Conservation (phyloP, 2,113 vertebrate species). For the Cinclus cinclus region DNA sequence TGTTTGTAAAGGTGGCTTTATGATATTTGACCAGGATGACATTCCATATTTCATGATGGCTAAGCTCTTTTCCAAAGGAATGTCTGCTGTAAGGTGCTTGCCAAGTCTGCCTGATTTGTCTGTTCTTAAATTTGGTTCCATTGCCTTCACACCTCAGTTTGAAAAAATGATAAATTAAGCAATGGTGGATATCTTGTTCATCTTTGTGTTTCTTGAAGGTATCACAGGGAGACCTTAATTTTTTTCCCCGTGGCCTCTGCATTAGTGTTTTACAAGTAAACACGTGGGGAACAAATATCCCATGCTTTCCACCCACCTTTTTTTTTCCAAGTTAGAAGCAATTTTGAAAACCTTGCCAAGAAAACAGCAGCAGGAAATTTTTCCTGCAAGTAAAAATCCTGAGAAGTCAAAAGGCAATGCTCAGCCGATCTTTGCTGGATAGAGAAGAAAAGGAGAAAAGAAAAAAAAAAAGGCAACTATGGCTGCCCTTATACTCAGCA, state of each 20-base stretch:
- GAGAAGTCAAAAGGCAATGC: not conserved
- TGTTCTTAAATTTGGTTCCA: not conserved
- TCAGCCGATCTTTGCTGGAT: not conserved
- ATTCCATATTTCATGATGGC: not conserved
- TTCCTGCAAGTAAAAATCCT: not conserved
- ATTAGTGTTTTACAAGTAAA: not conserved
- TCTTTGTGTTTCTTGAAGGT: not conserved
- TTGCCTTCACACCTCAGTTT: not conserved
- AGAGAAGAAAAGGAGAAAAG: not conserved
- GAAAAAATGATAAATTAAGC: not conserved
- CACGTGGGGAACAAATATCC: not conserved
- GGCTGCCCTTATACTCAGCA: not conserved
- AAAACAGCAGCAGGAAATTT: not conserved
- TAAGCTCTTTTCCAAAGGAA: not conserved
- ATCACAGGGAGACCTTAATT: not conserved
- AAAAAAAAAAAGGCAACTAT: not conserved
- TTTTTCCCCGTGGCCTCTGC: not conserved
- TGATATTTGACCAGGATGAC: not conserved
- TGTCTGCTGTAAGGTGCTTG: not conserved
- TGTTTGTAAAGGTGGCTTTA: not conserved
- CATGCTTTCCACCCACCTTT: accelerated
- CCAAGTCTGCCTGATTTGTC: not conserved
- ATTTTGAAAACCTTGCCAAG: not conserved
- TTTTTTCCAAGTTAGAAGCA: not conserved
- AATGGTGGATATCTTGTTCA: not conserved